Evolutionary conservation across 2,797 vertebrate genomes (phyloP).

Genomic region (Triplophysa yarkandensis): DNA sequence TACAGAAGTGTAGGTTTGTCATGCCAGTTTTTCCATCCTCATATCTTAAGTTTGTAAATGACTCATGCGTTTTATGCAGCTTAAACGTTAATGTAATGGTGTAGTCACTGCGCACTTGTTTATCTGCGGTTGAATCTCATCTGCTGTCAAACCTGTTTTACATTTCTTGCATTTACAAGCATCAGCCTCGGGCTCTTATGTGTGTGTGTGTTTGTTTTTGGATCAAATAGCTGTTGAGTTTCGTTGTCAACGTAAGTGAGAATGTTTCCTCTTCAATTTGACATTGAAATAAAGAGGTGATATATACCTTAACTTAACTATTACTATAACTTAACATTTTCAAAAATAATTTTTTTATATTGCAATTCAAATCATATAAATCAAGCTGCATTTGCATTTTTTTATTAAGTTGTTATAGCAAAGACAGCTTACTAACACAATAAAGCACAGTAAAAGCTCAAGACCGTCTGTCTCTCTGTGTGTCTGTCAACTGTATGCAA

Average conservation of each 20-base stretch:
- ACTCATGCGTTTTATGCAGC: conserved; percentile 48
- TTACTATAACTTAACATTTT: no score
- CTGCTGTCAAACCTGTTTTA: conserved; percentile 5
- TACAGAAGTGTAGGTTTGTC: neutral
- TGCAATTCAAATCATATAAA: no score
- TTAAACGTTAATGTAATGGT: conserved; percentile 8
- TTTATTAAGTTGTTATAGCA: no score
- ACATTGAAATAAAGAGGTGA: no score
- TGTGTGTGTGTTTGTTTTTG: conserved; percentile 7
- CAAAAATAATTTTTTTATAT: no score
- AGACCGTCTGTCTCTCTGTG: no score
- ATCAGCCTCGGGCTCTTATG: conserved; percentile 18
- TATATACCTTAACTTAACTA: no score
- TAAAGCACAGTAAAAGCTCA: no score
- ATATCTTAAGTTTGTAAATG: conserved; percentile 40
- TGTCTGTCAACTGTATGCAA: no score
- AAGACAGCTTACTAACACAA: no score
- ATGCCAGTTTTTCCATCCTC: neutral
- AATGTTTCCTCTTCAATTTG: neutral
- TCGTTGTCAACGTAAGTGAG: neutral
- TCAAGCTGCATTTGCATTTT: no score
- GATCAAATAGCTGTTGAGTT: conserved; percentile 16
- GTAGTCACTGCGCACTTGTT: conserved; percentile 26
- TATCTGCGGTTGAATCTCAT: conserved; percentile 26
- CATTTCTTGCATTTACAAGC: neutral